phyloP scores from a whole-genome alignment of 1,140 invertebrate species.

The Drepana arcuata region DNA sequence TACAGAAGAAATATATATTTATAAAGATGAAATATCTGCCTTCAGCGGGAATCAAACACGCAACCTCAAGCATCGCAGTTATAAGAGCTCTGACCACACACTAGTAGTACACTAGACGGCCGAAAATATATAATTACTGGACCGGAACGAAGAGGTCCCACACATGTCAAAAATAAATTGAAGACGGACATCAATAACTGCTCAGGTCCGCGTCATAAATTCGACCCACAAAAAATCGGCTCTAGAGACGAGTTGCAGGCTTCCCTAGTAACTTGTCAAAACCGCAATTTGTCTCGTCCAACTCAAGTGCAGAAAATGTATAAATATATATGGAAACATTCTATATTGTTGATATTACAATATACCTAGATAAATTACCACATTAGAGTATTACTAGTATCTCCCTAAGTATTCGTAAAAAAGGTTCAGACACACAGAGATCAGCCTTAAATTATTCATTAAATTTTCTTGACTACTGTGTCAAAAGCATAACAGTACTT shows the following conservation, averaged over 20 bases:
- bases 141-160: neutral
- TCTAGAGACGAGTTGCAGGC: conserved; percentile 8
- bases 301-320: neutral
- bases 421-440: neutral
- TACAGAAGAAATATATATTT: no score
- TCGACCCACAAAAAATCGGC: conserved; percentile 8
- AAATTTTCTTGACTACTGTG: neutral
- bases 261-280: conserved; percentile 2
- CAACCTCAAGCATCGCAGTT: no score
- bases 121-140: conserved; percentile 2
- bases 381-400: neutral
- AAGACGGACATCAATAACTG: conserved; percentile 4
- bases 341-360: no score
- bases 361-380: no score
- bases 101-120: no score
- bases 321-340: no score
- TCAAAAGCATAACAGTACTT: neutral
- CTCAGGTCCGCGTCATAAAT: conserved; percentile 2
- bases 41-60: no score
- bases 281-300: conserved; percentile 4
- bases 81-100: no score
- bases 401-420: neutral
- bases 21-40: no score
- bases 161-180: conserved; percentile 8
- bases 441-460: neutral